A percentile compares a stretch with the other conserved stretches of the same genome.
These are phyloP conservation scores for Galeruca laticollis DNA, from an alignment of 2,888 invertebrate genomes.

Conservation along the genomic window DNA sequence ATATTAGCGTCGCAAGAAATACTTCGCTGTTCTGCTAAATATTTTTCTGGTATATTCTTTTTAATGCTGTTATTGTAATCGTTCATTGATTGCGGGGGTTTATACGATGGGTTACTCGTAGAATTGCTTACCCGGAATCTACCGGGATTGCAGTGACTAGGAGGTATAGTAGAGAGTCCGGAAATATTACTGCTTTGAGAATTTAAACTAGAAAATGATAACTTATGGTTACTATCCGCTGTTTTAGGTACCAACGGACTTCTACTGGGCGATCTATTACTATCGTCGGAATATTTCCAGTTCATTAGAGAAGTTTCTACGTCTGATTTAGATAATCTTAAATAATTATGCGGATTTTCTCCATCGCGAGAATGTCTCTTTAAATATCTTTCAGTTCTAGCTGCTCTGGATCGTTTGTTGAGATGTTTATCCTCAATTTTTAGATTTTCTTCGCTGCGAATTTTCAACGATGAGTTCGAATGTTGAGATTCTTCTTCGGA, in stretches of 20 bases:
- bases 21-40: constrained; percentile 58
- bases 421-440: constrained; percentile 67
- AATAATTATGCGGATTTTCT: constrained; percentile 67
- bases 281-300: constrained; percentile 53
- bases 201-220: constrained; percentile 52
- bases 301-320: constrained; percentile 54
- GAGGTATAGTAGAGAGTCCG: constrained; percentile 65
- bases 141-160: constrained; percentile 59
- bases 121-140: constrained; percentile 59
- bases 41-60: constrained; percentile 39
- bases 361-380: constrained; percentile 81
- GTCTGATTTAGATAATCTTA: constrained; percentile 60
- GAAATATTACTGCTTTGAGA: constrained; percentile 56
- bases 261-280: constrained; percentile 56
- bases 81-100: constrained; percentile 59
- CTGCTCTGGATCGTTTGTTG: constrained; percentile 77
- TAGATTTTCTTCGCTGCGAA: constrained; percentile 78
- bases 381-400: constrained; percentile 84
- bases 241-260: constrained; percentile 56
- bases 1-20: constrained; percentile 64
- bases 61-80: constrained; percentile 56
- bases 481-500: constrained; percentile 79
- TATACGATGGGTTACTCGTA: constrained; percentile 59
- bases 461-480: constrained; percentile 76
- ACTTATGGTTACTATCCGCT: constrained; percentile 42